Percentiles rank a stretch among this genome's conserved stretches.
These are phyloP conservation scores for Rhinoraja longicauda DNA, from an alignment of 2,797 vertebrate genomes.

Conservation along the genomic window DNA sequence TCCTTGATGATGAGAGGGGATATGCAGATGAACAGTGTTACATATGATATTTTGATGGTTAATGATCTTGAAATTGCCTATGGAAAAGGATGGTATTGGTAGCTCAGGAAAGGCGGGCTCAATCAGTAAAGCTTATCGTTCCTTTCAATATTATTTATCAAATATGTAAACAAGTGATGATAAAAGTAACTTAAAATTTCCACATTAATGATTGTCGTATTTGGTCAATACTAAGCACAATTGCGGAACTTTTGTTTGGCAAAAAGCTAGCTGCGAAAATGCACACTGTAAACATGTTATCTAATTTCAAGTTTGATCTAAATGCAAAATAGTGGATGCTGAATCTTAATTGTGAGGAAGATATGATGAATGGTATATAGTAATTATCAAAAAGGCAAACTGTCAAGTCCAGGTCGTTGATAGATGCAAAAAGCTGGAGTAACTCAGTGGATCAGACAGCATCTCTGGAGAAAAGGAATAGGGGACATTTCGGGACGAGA, in stretches of 20 bases:
- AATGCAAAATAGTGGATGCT: not conserved
- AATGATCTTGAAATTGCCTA: too few species aligned
- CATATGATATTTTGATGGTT: too few species aligned
- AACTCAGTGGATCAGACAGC: too few species aligned
- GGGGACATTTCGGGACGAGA: too few species aligned
- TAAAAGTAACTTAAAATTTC: not conserved
- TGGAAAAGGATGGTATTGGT: too few species aligned
- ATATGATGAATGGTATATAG: not conserved
- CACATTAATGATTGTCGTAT: not conserved
- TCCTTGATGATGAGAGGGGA: too few species aligned
- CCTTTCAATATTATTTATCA: not conserved
- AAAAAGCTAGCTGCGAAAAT: not conserved
- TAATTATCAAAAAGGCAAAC: not conserved
- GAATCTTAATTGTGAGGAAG: not conserved
- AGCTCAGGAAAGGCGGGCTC: too few species aligned
- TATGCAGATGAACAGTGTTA: too few species aligned
- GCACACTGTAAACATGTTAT: not conserved
- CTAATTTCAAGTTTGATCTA: not conserved
- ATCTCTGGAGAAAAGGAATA: too few species aligned
- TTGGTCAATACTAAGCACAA: not conserved
- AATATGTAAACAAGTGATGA: too few species aligned
- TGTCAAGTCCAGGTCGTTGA: not conserved
- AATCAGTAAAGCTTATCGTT: not conserved
- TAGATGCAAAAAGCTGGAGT: too few species aligned
- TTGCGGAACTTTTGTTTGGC: not conserved